A percentile compares a stretch with the other conserved stretches of the same genome.
Conservation (phyloP, 2,113 vertebrate species). For the Ifrita kowaldi region DNA sequence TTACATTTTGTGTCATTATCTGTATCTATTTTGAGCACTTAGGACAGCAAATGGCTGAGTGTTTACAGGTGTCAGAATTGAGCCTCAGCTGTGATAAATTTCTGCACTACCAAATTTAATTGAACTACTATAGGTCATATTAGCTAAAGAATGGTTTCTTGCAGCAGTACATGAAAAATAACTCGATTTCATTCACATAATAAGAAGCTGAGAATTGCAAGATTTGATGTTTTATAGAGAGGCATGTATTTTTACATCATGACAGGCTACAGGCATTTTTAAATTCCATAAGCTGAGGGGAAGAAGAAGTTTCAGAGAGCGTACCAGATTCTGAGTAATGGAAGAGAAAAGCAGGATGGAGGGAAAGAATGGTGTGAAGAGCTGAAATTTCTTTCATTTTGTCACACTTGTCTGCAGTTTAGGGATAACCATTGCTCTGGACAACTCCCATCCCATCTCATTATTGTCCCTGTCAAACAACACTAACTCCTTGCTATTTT, state of each 20-base stretch:
- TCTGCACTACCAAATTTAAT: background rate
- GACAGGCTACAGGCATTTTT: background rate
- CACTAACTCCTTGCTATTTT: background rate
- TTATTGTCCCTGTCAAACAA: background rate
- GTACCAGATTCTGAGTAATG: background rate
- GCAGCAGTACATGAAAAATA: background rate
- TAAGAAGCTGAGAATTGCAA: background rate
- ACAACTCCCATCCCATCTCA: background rate
- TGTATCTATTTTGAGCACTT: background rate
- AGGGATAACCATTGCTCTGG: background rate
- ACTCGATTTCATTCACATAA: background rate
- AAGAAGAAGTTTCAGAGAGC: background rate
- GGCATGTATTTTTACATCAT: background rate
- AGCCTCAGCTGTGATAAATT: background rate
- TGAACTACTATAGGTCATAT: background rate
- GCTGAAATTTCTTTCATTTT: background rate
- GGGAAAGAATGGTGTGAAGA: background rate
- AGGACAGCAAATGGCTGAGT: background rate
- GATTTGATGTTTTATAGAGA: accelerated
- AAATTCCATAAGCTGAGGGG: background rate
- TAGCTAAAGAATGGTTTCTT: background rate
- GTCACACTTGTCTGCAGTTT: background rate
- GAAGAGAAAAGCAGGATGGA: background rate
- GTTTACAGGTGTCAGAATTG: background rate
- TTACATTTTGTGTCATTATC: background rate